phyloP scores from a whole-genome alignment of 2,888 invertebrate species.

The Leucophenga maculata region DNA sequence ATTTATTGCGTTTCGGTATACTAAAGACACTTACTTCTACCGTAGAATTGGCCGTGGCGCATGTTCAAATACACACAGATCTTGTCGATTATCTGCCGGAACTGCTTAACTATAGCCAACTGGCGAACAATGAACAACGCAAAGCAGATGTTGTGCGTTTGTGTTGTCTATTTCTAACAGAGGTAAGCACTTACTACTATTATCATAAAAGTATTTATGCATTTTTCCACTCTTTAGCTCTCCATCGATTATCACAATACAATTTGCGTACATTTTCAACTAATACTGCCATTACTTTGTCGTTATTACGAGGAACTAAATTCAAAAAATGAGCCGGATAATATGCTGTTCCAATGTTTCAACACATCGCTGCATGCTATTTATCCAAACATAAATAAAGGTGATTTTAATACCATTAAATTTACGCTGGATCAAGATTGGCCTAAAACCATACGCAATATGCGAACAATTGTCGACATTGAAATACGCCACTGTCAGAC shows the following conservation, averaged over 20 bases:
- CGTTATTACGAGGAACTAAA: slow-evolving; percentile 57
- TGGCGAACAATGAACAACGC: slow-evolving; percentile 47
- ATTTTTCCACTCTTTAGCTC: slow-evolving; percentile 45
- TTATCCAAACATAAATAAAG: slow-evolving; percentile 59
- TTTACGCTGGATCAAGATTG: slow-evolving; percentile 52
- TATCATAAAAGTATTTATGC: neutral
- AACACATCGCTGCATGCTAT: slow-evolving; percentile 53
- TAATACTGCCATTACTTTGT: slow-evolving; percentile 60
- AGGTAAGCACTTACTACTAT: slow-evolving; percentile 48
- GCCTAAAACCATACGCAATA: slow-evolving; percentile 57
- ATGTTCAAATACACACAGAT: slow-evolving; percentile 63
- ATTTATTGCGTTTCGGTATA: slow-evolving; percentile 50
- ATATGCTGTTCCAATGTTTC: slow-evolving; percentile 56
- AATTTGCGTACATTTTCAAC: slow-evolving; percentile 57
- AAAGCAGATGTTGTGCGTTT: slow-evolving; percentile 61
- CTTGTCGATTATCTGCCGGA: slow-evolving; percentile 62
- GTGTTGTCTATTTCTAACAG: slow-evolving; percentile 55
- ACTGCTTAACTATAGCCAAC: slow-evolving; percentile 43
- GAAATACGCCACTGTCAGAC: slow-evolving; percentile 52
- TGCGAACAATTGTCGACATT: slow-evolving; percentile 59
- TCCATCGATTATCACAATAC: slow-evolving; percentile 62
- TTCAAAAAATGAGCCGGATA: slow-evolving; percentile 60
- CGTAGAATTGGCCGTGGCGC: slow-evolving; percentile 55
- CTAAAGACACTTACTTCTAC: slow-evolving; percentile 63
- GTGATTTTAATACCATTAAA: slow-evolving; percentile 55